phyloP scores from a whole-genome alignment of 2,113 vertebrate genomes.

The Grammomys surdaster region DNA sequence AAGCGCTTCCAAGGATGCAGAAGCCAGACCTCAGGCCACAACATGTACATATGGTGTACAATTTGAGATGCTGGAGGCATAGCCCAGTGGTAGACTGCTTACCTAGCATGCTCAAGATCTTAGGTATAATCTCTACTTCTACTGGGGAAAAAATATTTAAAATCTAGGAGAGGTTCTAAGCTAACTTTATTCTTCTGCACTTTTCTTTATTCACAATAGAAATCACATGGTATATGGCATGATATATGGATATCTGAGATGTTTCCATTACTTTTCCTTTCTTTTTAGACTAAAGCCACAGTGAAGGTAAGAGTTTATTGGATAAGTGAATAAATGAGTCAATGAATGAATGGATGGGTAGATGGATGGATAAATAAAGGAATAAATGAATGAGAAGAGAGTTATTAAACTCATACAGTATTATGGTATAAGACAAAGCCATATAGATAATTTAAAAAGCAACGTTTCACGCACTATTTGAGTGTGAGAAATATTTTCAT shows the following conservation, averaged over 20 bases:
- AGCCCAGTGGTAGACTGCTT: background rate
- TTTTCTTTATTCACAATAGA: background rate
- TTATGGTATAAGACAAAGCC: background rate
- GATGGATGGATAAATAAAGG: background rate
- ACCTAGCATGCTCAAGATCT: background rate
- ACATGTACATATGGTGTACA: background rate
- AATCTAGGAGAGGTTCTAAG: slow-evolving; percentile 14
- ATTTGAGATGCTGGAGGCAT: background rate
- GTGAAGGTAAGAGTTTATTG: background rate
- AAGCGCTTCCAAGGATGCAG: background rate
- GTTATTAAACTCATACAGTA: background rate
- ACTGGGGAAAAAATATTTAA: background rate
- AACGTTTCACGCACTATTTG: background rate
- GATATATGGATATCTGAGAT: background rate
- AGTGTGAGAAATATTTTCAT: background rate
- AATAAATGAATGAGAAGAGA: background rate
- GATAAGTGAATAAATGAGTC: background rate
- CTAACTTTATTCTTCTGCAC: background rate
- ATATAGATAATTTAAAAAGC: background rate
- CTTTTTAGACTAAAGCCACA: background rate
- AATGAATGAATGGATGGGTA: background rate
- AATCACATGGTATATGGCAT: background rate
- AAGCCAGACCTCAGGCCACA: background rate
- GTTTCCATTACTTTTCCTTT: background rate
- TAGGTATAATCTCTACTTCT: background rate